Evolutionary conservation across 2,113 vertebrate species (phyloP).

Genomic region (Cairina moschata): DNA sequence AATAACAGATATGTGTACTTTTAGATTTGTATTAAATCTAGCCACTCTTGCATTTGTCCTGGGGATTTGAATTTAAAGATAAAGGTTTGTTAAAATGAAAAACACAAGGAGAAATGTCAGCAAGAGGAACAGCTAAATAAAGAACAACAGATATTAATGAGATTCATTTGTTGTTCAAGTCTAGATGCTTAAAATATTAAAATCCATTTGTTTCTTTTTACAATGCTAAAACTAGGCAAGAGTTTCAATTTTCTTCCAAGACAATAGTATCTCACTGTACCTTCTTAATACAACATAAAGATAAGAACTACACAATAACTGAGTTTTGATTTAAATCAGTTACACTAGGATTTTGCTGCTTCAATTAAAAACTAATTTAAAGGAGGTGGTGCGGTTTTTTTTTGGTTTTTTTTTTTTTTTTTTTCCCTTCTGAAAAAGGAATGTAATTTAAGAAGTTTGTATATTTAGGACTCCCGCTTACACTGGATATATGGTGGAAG

Average conservation of each 20-base stretch:
- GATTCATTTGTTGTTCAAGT: background rate
- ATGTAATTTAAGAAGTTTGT: background rate
- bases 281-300: constrained; percentile 3
- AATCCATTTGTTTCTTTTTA: background rate
- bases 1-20: background rate
- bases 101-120: background rate
- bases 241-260: constrained; percentile 1
- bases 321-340: constrained; percentile 10
- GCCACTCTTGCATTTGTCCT: background rate
- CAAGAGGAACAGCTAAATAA: background rate
- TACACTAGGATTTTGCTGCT: background rate
- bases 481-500: background rate
- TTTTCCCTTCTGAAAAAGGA: background rate
- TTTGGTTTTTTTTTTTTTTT: no score
- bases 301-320: background rate
- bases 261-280: background rate
- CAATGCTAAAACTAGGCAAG: background rate
- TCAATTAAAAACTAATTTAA: background rate
- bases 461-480: background rate
- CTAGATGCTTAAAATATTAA: constrained; percentile 15
- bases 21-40: constrained; percentile 10
- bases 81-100: constrained; percentile 7
- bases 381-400: background rate
- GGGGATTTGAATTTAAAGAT: constrained; percentile 14
- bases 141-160: background rate